Evolutionary conservation across 2,888 invertebrate genomes (phyloP).

Genomic region (Plagiodera versicolora): DNA sequence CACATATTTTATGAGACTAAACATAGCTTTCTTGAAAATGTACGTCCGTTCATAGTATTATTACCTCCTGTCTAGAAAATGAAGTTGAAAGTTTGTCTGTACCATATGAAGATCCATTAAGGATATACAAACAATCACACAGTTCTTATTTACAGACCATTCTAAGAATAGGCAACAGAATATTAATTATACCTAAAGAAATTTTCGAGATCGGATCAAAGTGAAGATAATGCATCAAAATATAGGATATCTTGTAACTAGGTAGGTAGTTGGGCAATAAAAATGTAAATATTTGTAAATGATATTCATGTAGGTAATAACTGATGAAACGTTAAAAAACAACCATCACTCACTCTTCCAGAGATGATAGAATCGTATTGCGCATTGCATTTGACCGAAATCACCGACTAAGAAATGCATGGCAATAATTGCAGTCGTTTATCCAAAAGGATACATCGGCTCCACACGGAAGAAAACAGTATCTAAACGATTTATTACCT

Average conservation of each 20-base stretch:
- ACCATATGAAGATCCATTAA: no score
- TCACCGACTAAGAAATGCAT: conserved; percentile 8
- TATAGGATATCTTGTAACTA: no score
- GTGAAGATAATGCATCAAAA: no score
- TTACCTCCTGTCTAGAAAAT: no score
- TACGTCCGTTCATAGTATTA: no score
- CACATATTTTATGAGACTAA: background rate
- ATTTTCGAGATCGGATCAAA: background rate
- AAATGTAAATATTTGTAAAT: conserved; percentile 15
- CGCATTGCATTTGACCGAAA: background rate
- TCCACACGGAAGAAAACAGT: conserved; percentile 6
- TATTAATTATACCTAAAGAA: background rate
- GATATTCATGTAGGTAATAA: background rate
- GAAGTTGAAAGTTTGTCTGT: no score
- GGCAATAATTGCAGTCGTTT: conserved; percentile 6
- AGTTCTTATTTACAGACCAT: background rate
- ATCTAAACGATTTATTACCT: conserved; percentile 60
- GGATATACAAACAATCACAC: background rate
- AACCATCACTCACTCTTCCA: background rate
- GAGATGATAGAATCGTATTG: background rate
- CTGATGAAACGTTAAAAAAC: background rate
- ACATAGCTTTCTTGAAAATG: background rate
- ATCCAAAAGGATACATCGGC: conserved; percentile 14
- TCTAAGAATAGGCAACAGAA: background rate
- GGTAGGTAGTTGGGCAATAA: conserved; percentile 1